Percentiles rank a stretch among this genome's conserved stretches.
phyloP scores from a whole-genome alignment of 2,888 invertebrate species.

The Gymnocheta viridis region DNA sequence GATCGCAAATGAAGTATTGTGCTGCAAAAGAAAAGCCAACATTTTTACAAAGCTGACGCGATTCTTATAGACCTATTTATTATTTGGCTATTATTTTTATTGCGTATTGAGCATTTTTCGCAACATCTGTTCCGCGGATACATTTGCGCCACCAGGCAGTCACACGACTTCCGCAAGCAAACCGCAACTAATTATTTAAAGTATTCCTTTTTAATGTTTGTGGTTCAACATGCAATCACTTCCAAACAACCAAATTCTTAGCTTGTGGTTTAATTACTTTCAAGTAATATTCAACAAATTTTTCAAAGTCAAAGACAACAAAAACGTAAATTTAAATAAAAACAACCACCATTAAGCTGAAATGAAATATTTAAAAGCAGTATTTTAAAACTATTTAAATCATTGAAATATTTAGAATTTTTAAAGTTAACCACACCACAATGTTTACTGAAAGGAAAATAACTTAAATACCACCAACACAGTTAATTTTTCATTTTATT shows the following conservation, averaged over 20 bases:
- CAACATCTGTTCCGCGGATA: too few relatives aligned
- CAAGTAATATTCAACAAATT: background rate
- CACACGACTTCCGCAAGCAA: too few relatives aligned
- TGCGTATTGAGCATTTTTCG: too few relatives aligned
- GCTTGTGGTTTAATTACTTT: background rate
- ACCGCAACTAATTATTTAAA: constrained; percentile 26
- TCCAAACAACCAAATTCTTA: background rate
- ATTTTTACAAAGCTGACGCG: too few relatives aligned
- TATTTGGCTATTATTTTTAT: too few relatives aligned
- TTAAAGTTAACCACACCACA: background rate
- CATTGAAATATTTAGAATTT: background rate
- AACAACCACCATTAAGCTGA: background rate
- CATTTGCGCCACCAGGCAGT: too few relatives aligned
- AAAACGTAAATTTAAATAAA: background rate
- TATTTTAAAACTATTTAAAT: background rate
- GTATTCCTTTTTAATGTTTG: constrained; percentile 10
- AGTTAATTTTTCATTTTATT: too few relatives aligned
- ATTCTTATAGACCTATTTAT: too few relatives aligned
- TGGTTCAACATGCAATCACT: background rate
- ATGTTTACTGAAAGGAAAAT: background rate
- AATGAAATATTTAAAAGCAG: background rate
- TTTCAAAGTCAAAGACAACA: too few relatives aligned
- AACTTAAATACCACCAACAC: background rate
- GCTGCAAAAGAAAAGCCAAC: too few relatives aligned
- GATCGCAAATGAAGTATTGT: too few relatives aligned